A percentile compares a stretch with the other conserved stretches of the same genome.
These are phyloP conservation scores for Bombus ignitus DNA, from an alignment of 1,140 invertebrate species.

Conservation along the genomic window DNA sequence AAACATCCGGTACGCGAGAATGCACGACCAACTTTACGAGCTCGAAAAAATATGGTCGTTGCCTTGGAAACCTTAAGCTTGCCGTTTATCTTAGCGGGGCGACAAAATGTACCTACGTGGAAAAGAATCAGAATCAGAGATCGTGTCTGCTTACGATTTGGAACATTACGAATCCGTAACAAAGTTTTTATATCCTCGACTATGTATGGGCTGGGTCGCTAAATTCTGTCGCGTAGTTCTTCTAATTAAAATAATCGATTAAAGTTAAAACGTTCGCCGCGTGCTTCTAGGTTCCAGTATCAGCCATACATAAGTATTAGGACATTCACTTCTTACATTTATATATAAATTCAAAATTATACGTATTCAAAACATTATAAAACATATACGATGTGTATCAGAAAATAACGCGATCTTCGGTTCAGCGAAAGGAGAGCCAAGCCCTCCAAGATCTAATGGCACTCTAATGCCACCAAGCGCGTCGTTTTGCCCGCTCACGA, in stretches of 20 bases:
- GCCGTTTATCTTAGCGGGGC: constrained; percentile 25
- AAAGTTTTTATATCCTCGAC: neutral
- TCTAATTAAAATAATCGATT: too few species aligned
- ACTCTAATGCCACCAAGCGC: constrained; percentile 11
- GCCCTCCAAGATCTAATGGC: neutral
- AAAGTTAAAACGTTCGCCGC: too few species aligned
- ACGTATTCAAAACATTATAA: too few species aligned
- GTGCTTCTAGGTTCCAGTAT: too few species aligned
- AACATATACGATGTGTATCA: too few species aligned
- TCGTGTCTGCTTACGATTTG: neutral
- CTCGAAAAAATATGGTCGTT: constrained; percentile 32
- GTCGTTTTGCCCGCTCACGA: neutral
- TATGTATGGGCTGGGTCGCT: neutral
- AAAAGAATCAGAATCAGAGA: neutral
- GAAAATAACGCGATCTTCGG: neutral
- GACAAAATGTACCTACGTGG: constrained; percentile 25
- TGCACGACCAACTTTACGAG: constrained; percentile 1
- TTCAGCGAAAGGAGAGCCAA: neutral
- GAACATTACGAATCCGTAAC: constrained; percentile 4
- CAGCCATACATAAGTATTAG: too few species aligned
- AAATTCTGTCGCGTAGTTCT: neutral
- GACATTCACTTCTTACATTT: too few species aligned
- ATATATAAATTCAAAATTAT: too few species aligned
- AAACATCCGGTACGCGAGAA: neutral
- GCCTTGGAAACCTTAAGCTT: constrained; percentile 29